Percentiles rank a stretch among this genome's conserved stretches.
Evolutionary conservation across 2,797 vertebrate genomes (phyloP).

Genomic region (Euthynnus affinis): DNA sequence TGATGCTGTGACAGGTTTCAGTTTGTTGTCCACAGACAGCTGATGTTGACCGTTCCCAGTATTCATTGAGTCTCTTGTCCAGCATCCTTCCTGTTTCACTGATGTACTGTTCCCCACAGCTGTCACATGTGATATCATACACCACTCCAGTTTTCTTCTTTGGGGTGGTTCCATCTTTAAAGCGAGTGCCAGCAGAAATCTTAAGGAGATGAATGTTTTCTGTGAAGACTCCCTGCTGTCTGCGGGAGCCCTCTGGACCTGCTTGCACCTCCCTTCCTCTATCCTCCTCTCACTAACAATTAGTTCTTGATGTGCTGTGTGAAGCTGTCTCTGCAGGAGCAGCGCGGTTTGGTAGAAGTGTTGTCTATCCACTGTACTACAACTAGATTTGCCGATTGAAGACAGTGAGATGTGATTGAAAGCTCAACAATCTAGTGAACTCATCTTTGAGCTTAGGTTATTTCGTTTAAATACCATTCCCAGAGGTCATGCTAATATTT

Average conservation of each 20-base stretch:
- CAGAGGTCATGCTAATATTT: slow-evolving; percentile 10
- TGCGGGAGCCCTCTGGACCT: neutral
- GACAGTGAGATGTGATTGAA: too few relatives aligned
- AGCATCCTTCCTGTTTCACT: too few relatives aligned
- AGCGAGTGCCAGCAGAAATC: neutral
- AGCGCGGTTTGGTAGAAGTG: too few relatives aligned
- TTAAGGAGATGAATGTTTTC: too few relatives aligned
- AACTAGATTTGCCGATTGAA: too few relatives aligned
- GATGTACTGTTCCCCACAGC: neutral
- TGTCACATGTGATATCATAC: neutral
- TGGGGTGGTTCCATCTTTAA: neutral
- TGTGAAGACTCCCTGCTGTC: neutral
- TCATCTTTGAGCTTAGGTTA: neutral
- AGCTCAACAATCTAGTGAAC: too few relatives aligned
- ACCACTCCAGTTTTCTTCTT: neutral
- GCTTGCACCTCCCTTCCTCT: neutral
- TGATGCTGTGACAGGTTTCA: neutral
- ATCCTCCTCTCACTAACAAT: neutral
- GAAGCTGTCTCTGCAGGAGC: too few relatives aligned
- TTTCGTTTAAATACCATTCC: neutral
- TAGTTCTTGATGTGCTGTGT: neutral
- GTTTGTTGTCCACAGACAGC: neutral
- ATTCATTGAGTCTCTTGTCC: too few relatives aligned
- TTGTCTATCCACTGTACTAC: too few relatives aligned
- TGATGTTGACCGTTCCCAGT: neutral